Evolutionary conservation across 2,113 vertebrate genomes (phyloP).

Genomic region (Coracopsis vasa): DNA sequence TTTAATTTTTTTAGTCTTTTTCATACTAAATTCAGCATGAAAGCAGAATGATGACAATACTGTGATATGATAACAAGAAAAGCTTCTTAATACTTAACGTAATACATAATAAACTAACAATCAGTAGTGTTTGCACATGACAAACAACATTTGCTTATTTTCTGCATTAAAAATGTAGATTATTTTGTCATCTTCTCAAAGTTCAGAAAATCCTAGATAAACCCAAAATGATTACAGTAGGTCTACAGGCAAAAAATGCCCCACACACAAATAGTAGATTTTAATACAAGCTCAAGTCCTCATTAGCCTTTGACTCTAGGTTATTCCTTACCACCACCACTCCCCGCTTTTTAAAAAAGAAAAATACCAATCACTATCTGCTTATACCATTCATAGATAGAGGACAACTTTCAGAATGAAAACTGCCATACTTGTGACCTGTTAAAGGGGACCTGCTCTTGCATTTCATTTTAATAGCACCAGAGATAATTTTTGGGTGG

Average conservation of each 20-base stretch:
- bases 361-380: not conserved
- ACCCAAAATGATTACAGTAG: not conserved
- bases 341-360: not conserved
- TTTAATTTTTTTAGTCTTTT: not conserved
- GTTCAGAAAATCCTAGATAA: not conserved
- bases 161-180: not conserved
- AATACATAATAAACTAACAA: not conserved
- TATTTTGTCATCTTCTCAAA: not conserved
- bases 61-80: not conserved
- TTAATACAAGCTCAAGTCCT: not conserved
- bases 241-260: not conserved
- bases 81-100: not conserved
- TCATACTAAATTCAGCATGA: not conserved
- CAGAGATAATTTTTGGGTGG: not conserved
- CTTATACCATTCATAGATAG: not conserved
- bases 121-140: not conserved
- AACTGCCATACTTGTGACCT: not conserved
- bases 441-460: not conserved
- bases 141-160: not conserved
- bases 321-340: not conserved
- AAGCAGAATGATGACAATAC: not conserved
- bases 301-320: not conserved
- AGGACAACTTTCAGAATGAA: not conserved
- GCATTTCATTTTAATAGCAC: not conserved
- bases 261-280: not conserved